Conservation (phyloP, 2,888 invertebrate genomes). For the Crepidodera aurea region DNA sequence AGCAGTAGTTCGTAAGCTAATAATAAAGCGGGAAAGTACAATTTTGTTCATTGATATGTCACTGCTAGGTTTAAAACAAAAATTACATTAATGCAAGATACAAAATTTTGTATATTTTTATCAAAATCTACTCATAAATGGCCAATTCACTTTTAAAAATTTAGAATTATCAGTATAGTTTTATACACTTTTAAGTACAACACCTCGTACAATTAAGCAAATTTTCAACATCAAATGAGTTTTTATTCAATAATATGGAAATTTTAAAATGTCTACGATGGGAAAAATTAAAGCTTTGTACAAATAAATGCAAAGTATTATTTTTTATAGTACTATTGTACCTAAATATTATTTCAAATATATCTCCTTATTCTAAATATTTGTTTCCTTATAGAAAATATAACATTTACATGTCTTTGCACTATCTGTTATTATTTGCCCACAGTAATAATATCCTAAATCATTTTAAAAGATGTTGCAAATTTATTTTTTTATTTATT, state of each 20-base stretch:
- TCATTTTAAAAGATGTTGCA: background rate
- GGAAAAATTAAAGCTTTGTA: too few species aligned
- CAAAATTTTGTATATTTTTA: background rate
- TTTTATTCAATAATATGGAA: too few species aligned
- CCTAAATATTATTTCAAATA: too few species aligned
- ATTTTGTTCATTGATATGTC: background rate
- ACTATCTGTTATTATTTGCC: background rate
- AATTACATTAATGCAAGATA: background rate
- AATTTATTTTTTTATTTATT: background rate
- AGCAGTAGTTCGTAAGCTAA: too few species aligned
- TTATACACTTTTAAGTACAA: background rate
- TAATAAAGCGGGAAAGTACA: background rate
- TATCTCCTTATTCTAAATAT: background rate
- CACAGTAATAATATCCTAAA: background rate
- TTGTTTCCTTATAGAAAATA: background rate
- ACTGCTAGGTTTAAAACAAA: background rate
- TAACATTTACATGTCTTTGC: background rate
- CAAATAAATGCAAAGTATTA: too few species aligned
- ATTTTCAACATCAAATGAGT: constrained; percentile 11
- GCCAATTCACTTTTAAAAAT: constrained; percentile 2
- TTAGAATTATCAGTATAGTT: background rate
- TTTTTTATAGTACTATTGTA: too few species aligned
- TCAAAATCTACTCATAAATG: constrained; percentile 1
- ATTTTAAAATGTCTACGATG: too few species aligned
- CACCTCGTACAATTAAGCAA: background rate